Evolutionary conservation across 2,888 invertebrate species (phyloP), one percentile per base, ranked within the genome.

Genomic region (Lysandra bellargus): DNA sequence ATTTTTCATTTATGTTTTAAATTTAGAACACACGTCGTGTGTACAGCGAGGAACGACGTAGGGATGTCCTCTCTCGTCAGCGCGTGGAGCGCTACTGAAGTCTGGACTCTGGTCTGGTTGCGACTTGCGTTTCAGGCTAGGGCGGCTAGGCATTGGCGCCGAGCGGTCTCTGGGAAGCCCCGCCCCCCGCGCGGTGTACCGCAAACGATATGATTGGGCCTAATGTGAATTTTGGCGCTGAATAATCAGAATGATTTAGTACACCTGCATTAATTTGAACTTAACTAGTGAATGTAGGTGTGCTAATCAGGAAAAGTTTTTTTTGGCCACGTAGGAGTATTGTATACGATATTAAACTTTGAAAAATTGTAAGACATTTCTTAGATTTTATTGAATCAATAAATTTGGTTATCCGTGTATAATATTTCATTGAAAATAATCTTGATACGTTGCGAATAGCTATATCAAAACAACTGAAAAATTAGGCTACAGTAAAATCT

Each of bases 21-120:
- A 81, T 80, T 81, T 86, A 83, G 78, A 85, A 79, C 83, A 83
- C 85, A 88, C 90, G 91, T 87, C 86, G 84, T 81, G 81, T 82
- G 79, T 80, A 60, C 79, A 79, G 79, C 78, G 81, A 79, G 80
- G 83, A 84, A 80, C 81, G 85, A 83, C 49, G 14, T 9, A 17
- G 5, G 23, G 2, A 53, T 72, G 40, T 23, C 80, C 57, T 82
- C 79, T 14, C 61, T 5, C 74, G 80, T 80, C 85, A 85, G 89
- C 92, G 91, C 88, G 82, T 81, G 83, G 83, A 87, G 89, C 92
- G 91, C 92, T 88, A 92, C 92, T 92, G 88, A 82, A 82, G 49
- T 79, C 72, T 53, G 77, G 64, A 33, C 33, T 33, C 33, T 33
- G 4, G 9, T 2, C 23, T 2, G 23, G 60, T 37, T 37, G 30